Evolutionary conservation across 2,888 invertebrate genomes (phyloP).

Genomic region (Callinectes sapidus): DNA sequence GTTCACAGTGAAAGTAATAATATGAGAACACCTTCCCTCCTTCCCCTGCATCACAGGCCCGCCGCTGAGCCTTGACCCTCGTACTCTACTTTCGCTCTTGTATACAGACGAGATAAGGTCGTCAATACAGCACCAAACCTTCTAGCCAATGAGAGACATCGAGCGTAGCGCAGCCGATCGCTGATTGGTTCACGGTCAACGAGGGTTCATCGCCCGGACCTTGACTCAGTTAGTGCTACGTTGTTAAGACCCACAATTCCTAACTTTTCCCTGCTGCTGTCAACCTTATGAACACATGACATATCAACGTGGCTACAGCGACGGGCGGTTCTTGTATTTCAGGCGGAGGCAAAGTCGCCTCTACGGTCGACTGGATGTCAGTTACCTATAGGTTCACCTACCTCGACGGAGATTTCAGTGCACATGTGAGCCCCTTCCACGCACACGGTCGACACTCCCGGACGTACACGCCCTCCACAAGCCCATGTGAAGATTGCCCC

Average conservation of each 20-base stretch:
- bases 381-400: slow-evolving; percentile 68
- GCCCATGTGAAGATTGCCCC: neutral
- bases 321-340: slow-evolving; percentile 42
- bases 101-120: slow-evolving; percentile 45
- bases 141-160: slow-evolving; percentile 60
- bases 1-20: slow-evolving; percentile 69
- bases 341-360: slow-evolving; percentile 45
- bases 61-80: slow-evolving; percentile 61
- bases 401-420: slow-evolving; percentile 61
- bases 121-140: slow-evolving; percentile 46
- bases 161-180: slow-evolving; percentile 63
- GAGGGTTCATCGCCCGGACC: slow-evolving; percentile 68
- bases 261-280: neutral
- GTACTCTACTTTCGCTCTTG: slow-evolving; percentile 63
- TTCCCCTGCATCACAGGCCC: slow-evolving; percentile 58
- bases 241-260: slow-evolving; percentile 55
- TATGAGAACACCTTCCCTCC: slow-evolving; percentile 59
- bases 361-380: slow-evolving; percentile 55
- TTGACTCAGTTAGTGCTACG: slow-evolving; percentile 66
- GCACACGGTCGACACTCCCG: slow-evolving; percentile 50
- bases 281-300: slow-evolving; percentile 12
- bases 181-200: slow-evolving; percentile 67
- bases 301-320: slow-evolving; percentile 58
- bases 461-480: neutral
- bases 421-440: slow-evolving; percentile 36